Evolutionary conservation across 2,888 invertebrate species (phyloP), one percentile per base, ranked within the genome.

Genomic region (Gortyna flavago): DNA sequence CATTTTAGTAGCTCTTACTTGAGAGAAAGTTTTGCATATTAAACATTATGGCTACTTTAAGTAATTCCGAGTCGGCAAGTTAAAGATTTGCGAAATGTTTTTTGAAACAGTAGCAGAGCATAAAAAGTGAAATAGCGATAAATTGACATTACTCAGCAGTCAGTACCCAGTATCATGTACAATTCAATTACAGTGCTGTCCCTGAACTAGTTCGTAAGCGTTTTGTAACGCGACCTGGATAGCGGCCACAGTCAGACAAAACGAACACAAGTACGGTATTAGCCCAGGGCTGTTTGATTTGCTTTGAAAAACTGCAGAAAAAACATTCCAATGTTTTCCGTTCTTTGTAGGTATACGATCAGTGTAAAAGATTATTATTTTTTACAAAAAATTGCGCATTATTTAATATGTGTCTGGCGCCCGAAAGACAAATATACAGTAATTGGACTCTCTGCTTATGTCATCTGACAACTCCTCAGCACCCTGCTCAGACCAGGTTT

Each of bases 151-250:
- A 85, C 81, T 88, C 80, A 72, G 80, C 84, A 80, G 80, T 84
- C 72, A 59, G 87, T 84, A 88, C 85, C 90, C 89, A 88, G 93
- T 93, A 93, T 93, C 92, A 91, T 91, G 83, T 84, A 90, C 93
- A 94, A 95, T 92, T 91, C 89, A 94, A 95, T 95, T 94, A 95
- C 91, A 86, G 90, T 90, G 88, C 85, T 92, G 95, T 93, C 96
- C 95, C 93, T 96, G 95, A 96, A 95, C 96, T 93, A 95, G 94
- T 94, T 96, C 85, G 91, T 92, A 87, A 92, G 90, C 88, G 92
- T 95, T 95, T 95, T 93, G 95, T 93, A 95, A 95, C 91, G 90
- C 92, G 95, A 93, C 95, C 95, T 94, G 94, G 91, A 93, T 94
- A 93, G 88, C 87, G 90, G 92, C 91, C 90, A 91, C 90, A 91